Evolutionary conservation across 2,888 invertebrate species (phyloP).

Genomic region (Diaperis boleti): DNA sequence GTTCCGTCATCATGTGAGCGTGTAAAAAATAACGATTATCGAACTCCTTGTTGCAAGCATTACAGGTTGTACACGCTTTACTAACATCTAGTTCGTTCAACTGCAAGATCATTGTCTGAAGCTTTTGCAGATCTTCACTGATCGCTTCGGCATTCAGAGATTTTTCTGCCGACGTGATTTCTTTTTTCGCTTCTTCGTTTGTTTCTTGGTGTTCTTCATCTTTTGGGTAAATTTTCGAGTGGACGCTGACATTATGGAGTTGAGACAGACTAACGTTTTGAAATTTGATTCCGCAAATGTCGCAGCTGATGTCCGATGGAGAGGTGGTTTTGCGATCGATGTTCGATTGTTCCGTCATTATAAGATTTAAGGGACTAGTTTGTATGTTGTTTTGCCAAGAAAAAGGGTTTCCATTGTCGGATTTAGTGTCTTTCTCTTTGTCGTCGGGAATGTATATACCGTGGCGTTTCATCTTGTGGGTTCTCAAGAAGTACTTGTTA

Average conservation of each 20-base stretch:
- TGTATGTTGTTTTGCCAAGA: slow-evolving; percentile 68
- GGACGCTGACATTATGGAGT: slow-evolving; percentile 64
- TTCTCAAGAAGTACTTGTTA: slow-evolving; percentile 91
- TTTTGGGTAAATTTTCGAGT: slow-evolving; percentile 55
- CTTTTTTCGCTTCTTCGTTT: slow-evolving; percentile 51
- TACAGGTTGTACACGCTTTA: slow-evolving; percentile 70
- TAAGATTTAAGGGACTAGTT: slow-evolving; percentile 83
- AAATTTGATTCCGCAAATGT: slow-evolving; percentile 68
- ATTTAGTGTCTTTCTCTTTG: slow-evolving; percentile 63
- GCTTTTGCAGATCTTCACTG: slow-evolving; percentile 87
- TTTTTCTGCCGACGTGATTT: slow-evolving; percentile 51
- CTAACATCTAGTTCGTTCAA: slow-evolving; percentile 82
- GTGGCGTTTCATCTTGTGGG: slow-evolving; percentile 94
- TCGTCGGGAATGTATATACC: slow-evolving; percentile 80
- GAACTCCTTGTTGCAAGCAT: slow-evolving; percentile 78
- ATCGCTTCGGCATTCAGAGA: slow-evolving; percentile 72
- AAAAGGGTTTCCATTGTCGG: slow-evolving; percentile 62
- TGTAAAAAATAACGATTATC: slow-evolving; percentile 79
- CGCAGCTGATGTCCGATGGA: slow-evolving; percentile 68
- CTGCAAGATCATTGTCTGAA: slow-evolving; percentile 92
- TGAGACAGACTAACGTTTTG: slow-evolving; percentile 67
- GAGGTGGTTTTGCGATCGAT: slow-evolving; percentile 68
- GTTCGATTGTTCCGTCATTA: slow-evolving; percentile 76
- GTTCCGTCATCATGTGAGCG: slow-evolving; percentile 77
- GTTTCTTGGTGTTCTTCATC: slow-evolving; percentile 52